Evolutionary conservation across 2,113 vertebrate species (phyloP), one percentile per base, ranked within the genome.

Genomic region (Colistium nudipinnis): DNA sequence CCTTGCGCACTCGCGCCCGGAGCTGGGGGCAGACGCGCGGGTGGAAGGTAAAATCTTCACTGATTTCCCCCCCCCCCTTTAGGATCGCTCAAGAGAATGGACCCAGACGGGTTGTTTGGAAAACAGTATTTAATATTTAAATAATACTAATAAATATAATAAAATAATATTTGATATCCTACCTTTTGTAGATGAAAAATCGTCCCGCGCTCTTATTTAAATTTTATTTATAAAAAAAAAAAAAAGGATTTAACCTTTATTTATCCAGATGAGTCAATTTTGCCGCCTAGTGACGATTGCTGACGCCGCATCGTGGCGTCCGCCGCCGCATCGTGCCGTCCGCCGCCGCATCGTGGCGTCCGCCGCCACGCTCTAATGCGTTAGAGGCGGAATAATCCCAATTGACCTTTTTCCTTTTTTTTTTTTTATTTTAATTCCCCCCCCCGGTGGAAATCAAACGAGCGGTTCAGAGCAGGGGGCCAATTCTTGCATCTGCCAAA

Each of bases 21-120:
- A 75, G 36, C 49, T 19, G 35, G 55, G 28, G 19, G 17, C 61
- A 17, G 79, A 80, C 28, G 4, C 69, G 0, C 43, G 73, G 33
- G 5, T 41, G 16, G 73, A 91, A 86, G 88, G 90, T 86, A 80
- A 61, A 43, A 30, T 43, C 25, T 25, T 35, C 2, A 48, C 3
- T 20, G n/a, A 63, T 22, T 17, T 43, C 1, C 13, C 4, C 11
- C 13, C 13, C n/a, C n/a, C 41, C 20, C 20, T 27, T 63, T 48
- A 64, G 4, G 14, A 68, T 6, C 16, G 16, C 20, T 33, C 25
- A 10, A 8, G 43, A 17, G 22, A 71, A 41, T 16, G 4, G 36
- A 16, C 36, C n/a, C n/a, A n/a, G n/a, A n/a, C n/a, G n/a, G n/a
- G n/a, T n/a, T n/a, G n/a, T n/a, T n/a, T n/a, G n/a, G n/a, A n/a